phyloP scores from a whole-genome alignment of 23 tunicate species.

The Styela clava region DNA sequence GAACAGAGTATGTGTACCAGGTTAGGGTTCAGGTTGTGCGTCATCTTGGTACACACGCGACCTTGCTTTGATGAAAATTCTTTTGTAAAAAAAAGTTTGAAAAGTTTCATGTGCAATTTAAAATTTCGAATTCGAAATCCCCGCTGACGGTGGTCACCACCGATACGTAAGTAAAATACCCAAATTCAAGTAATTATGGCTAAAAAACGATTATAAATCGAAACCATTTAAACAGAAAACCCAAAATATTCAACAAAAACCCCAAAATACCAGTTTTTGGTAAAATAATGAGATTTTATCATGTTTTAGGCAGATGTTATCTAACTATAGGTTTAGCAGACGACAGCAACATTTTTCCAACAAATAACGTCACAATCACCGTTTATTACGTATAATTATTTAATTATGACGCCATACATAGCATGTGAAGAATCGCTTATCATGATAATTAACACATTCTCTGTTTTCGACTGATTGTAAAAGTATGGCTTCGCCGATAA shows the following conservation, averaged over 20 bases:
- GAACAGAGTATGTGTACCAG: too few relatives aligned
- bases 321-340: background rate
- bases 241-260: background rate
- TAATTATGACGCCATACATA: background rate
- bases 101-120: too few relatives aligned
- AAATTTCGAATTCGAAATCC: too few relatives aligned
- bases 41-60: too few relatives aligned
- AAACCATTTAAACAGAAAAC: background rate
- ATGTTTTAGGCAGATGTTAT: background rate
- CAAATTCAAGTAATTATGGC: too few relatives aligned
- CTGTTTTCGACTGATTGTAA: background rate
- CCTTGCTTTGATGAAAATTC: too few relatives aligned
- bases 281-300: too few relatives aligned
- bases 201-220: too few relatives aligned
- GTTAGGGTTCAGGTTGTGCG: too few relatives aligned
- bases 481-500: background rate
- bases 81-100: too few relatives aligned
- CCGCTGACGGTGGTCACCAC: too few relatives aligned
- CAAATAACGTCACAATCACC: background rate
- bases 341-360: background rate
- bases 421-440: constrained; percentile 1
- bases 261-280: background rate
- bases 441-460: background rate
- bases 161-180: too few relatives aligned
- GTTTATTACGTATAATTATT: constrained; percentile 15